Conservation (phyloP, 1,140 invertebrate species). For the Pantala flavescens region DNA sequence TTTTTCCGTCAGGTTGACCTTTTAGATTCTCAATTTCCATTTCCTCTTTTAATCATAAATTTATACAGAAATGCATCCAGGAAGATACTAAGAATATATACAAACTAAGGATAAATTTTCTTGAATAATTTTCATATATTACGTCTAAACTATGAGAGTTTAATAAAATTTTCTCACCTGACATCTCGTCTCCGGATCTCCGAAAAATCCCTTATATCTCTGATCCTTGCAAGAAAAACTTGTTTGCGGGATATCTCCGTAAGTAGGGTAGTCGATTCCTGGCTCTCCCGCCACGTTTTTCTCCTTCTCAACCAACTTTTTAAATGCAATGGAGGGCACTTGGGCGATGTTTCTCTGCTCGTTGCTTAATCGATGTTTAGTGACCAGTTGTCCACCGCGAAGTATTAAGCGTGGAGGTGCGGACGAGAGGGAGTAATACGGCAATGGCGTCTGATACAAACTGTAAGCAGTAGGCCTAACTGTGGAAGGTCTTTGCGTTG, state of each 20-base stretch:
- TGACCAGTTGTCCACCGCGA: not conserved
- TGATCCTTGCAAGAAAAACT: slow-evolving; percentile 72
- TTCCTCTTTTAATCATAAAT: too few species aligned
- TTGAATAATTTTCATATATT: not conserved
- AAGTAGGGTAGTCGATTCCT: slow-evolving; percentile 71
- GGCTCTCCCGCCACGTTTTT: slow-evolving; percentile 48
- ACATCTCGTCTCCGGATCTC: slow-evolving; percentile 73
- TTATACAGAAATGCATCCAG: too few species aligned
- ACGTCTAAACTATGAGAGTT: not conserved
- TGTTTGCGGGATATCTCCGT: slow-evolving; percentile 63
- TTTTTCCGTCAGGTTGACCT: too few species aligned
- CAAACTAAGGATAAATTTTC: too few species aligned
- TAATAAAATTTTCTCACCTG: slow-evolving; percentile 44
- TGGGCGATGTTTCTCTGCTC: not conserved
- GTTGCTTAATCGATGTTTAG: not conserved
- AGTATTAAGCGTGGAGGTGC: not conserved
- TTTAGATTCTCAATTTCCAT: too few species aligned
- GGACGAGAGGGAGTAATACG: not conserved
- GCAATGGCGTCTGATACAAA: not conserved
- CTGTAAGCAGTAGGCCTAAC: not conserved
- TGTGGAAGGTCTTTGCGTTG: not conserved
- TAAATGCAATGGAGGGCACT: not conserved
- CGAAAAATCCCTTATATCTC: slow-evolving; percentile 82
- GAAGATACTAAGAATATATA: too few species aligned
- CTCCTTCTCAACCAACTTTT: not conserved